A percentile compares a stretch with the other conserved stretches of the same genome.
These are phyloP conservation scores for Micronisus gabar DNA, from an alignment of 2,113 vertebrate genomes.

Conservation along the genomic window DNA sequence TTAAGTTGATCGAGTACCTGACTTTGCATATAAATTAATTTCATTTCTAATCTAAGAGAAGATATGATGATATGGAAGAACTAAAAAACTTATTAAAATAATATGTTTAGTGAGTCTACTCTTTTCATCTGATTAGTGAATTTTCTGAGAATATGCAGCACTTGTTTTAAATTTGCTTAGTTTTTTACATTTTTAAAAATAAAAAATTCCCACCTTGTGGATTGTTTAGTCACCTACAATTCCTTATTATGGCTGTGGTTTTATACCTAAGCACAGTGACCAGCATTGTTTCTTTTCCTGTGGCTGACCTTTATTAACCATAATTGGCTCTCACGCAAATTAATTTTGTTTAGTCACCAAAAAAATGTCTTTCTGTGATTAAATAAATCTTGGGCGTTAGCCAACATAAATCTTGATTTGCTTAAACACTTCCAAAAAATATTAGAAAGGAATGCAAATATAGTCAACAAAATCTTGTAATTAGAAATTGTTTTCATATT, in stretches of 20 bases:
- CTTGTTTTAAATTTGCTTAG: neutral
- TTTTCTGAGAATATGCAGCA: neutral
- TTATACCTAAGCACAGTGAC: neutral
- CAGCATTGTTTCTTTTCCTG: neutral
- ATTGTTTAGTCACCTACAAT: neutral
- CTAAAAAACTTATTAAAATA: neutral
- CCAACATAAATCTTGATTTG: neutral
- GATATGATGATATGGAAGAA: neutral
- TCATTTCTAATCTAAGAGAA: neutral
- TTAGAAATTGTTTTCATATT: neutral
- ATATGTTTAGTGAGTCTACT: neutral
- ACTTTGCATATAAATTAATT: neutral
- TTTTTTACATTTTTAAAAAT: neutral
- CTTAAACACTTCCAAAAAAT: neutral
- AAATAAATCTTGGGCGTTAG: neutral
- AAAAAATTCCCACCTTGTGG: neutral
- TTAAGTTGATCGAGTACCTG: neutral
- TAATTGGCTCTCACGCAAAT: neutral
- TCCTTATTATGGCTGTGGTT: neutral
- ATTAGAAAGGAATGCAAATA: neutral
- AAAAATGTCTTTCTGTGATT: neutral
- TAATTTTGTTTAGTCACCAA: neutral
- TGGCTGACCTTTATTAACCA: neutral
- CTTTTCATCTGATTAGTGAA: neutral
- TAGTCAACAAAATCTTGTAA: neutral